Evolutionary conservation across 2,113 vertebrate species (phyloP), one percentile per base, ranked within the genome.

Genomic region (Tor tambroides): DNA sequence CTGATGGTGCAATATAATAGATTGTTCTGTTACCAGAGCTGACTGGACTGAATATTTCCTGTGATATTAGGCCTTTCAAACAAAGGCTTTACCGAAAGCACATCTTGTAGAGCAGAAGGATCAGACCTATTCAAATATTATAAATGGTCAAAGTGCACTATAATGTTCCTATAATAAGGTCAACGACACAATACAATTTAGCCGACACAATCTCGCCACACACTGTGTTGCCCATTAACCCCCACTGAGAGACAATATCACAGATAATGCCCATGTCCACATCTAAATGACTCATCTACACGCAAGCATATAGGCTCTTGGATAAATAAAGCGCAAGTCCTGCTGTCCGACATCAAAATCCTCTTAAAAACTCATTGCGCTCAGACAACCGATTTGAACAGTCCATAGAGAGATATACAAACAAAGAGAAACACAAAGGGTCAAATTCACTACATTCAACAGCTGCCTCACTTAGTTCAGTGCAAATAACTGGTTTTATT

Each of bases 331-430:
- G 81, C 51, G 75, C 85, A 88, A 88, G 56, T 84, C 83, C 80
- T 49, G 14, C 38, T 82, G 28, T 51, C 61, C 76, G 15, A 49
- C 56, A 67, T 32, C 61, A 77, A 79, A 90, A 91, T 89, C 87
- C 89, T 71, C 86, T 84, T 90, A 78, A 77, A 77, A 82, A 63
- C 87, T 87, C 87, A 89, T 86, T 87, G 88, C 75, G 81, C 69
- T 75, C 61, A 80, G 56, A 81, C 77, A 54, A 80, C 38, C 74
- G 83, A 88, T 81, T 85, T 88, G 49, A 79, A 80, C 65, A 80
- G 69, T 79, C 80, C 9, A 26, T n/a, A 51, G 46, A 79, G 56
- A 51, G 28, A 61, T n/a, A 38, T 59, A 59, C 54, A 19, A 49
- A 30, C 2, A 76, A 69, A 61, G 43, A 84, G 74, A 80, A 51